phyloP scores from a whole-genome alignment of 2,113 vertebrate species.

The Mormoops blainvillei region DNA sequence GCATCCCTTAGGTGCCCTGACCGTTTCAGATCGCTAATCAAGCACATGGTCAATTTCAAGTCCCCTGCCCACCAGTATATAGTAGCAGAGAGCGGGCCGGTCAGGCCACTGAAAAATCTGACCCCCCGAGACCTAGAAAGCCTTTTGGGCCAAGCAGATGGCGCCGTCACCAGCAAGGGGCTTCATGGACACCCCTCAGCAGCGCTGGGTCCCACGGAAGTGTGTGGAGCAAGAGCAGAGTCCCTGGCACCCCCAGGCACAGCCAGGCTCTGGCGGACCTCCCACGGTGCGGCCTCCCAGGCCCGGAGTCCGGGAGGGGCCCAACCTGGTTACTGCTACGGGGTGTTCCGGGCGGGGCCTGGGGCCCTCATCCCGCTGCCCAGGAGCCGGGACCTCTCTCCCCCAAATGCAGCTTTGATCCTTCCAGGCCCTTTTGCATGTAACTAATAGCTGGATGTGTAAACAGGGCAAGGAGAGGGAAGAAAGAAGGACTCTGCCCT shows the following conservation, averaged over 20 bases:
- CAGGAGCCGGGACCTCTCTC: neutral
- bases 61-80: neutral
- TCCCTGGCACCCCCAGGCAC: neutral
- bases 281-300: rapidly evolving
- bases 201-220: rapidly evolving
- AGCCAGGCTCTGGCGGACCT: no score
- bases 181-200: neutral
- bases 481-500: constrained; percentile 85
- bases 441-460: constrained; percentile 84
- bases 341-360: neutral
- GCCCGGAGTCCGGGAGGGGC: neutral
- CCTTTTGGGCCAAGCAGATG: neutral
- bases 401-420: constrained; percentile 57
- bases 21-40: neutral
- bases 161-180: neutral
- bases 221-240: neutral
- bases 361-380: neutral
- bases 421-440: constrained; percentile 69
- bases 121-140: neutral
- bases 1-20: neutral
- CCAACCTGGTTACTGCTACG: neutral
- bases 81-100: rapidly evolving
- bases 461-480: constrained; percentile 86
- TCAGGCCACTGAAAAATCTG: neutral
- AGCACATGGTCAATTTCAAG: neutral